Base-by-base conservation (phyloP, 2,888 invertebrate species). In the Ligdia adustata region DNA sequence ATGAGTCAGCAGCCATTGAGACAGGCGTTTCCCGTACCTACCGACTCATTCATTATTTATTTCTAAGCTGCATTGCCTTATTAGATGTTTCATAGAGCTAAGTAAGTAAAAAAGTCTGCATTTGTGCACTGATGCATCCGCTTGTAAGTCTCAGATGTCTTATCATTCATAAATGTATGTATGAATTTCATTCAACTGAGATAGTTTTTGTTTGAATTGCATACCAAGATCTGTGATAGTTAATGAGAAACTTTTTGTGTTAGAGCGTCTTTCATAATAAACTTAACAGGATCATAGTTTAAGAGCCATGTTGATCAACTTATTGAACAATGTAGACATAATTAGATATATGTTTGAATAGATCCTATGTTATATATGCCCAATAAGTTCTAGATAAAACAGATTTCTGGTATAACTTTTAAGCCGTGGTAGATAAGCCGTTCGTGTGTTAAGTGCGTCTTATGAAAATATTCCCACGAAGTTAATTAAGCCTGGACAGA, bases 1-100 rank as follows among this genome's bases (percentile, higher is more conserved):
- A 64, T 84, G 72, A 84, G 67, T 84, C 75, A 79, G 62, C 58
- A 59, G 59, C 66, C 71, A 69, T 72, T 76, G 70, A 74, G 64
- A 68, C 65, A 58, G 63, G 57, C 67, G 62, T 66, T 66, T 69
- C 67, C 71, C 71, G 67, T 66, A 57, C 61, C 51, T 66, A 57
- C 61, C 51, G 47, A 60, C 62, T 59, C 51, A 56, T 63, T 57
- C 60, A 57, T 60, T 55, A 60, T 60, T 57, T 57, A 59, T 57
- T 53, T 42, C 49, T 44, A 33, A 51, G 42, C 49, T 47, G 33
- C 47, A 52, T 48, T 46, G 37, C 51, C 40, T 38, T 33, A 44
- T n/a, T 55, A 33, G 44, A 37, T 38, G 52, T 54, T 43, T 44
- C 43, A 50, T 46, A 47, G 45, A 55, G 46, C 44, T 49, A 35